A percentile compares a stretch with the other conserved stretches of the same genome.
Conservation (phyloP, 2,888 invertebrate genomes). For the Euzetes globulus region DNA sequence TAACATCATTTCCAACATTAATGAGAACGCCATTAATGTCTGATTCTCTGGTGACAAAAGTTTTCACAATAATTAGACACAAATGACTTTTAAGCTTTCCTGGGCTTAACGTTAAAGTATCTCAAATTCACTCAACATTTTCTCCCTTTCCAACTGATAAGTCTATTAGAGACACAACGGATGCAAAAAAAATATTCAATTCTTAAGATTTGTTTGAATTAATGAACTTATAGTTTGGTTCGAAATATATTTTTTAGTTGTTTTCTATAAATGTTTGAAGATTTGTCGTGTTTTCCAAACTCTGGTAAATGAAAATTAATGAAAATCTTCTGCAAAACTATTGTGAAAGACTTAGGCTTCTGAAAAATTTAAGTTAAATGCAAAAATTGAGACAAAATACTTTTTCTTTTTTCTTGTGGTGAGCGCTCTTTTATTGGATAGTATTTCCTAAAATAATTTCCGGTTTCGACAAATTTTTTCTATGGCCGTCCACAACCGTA, state of each 20-base stretch:
- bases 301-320: neutral
- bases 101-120: neutral
- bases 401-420: neutral
- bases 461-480: neutral
- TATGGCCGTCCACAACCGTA: neutral
- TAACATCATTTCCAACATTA: neutral
- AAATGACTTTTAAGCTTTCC: neutral
- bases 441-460: slow-evolving; percentile 9
- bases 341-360: neutral
- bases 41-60: neutral
- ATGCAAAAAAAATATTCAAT: neutral
- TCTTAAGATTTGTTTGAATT: no score
- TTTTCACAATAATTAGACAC: slow-evolving; percentile 16
- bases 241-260: neutral
- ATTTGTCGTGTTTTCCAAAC: neutral
- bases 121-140: neutral
- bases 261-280: neutral
- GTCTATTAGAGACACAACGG: neutral
- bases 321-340: neutral
- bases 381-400: slow-evolving; percentile 5
- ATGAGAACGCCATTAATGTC: neutral
- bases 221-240: neutral
- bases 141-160: neutral
- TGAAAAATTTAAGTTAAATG: neutral
- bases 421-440: neutral